Percentiles rank a stretch among this genome's conserved stretches.
These are phyloP conservation scores for Sarcophaga rosellei DNA, from an alignment of 2,888 invertebrate genomes.

Conservation along the genomic window DNA sequence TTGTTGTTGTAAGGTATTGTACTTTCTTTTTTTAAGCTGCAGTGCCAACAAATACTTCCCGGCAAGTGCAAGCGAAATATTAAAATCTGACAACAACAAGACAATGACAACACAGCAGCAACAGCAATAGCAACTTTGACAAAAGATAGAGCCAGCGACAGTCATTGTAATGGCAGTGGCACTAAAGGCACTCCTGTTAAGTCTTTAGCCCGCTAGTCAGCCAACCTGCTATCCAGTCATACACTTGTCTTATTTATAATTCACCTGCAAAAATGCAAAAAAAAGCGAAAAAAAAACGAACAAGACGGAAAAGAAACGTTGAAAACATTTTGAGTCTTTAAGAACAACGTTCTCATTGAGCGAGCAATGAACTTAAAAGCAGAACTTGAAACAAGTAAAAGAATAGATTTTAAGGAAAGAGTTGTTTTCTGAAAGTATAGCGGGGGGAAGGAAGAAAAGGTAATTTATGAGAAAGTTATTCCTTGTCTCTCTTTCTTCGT, in stretches of 20 bases:
- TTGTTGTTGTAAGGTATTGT: slow-evolving; percentile 12
- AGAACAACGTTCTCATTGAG: not conserved
- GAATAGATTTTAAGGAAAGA: slow-evolving; percentile 18
- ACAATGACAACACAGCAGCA: no score
- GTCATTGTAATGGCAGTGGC: not conserved
- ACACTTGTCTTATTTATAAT: slow-evolving; percentile 35
- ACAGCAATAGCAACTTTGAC: slow-evolving; percentile 23
- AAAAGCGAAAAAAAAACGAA: not conserved
- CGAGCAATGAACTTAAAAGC: slow-evolving; percentile 54
- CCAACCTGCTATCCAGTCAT: slow-evolving; percentile 8
- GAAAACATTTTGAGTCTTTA: slow-evolving; percentile 2
- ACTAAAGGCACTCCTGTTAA: not conserved
- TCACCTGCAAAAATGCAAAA: slow-evolving; percentile 5
- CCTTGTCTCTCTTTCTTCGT: not conserved
- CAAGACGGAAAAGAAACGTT: not conserved
- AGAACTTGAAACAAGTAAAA: not conserved
- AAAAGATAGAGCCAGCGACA: slow-evolving; percentile 27
- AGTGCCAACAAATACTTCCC: slow-evolving; percentile 37
- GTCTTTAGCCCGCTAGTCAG: slow-evolving; percentile 25
- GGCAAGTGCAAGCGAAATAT: slow-evolving; percentile 37
- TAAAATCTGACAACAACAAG: slow-evolving; percentile 52
- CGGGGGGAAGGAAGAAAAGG: not conserved
- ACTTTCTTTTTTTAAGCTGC: slow-evolving; percentile 24
- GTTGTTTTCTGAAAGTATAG: not conserved
- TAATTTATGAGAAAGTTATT: slow-evolving; percentile 5